Conservation (phyloP, 2,113 vertebrate species). For the Elaphurus davidianus region DNA sequence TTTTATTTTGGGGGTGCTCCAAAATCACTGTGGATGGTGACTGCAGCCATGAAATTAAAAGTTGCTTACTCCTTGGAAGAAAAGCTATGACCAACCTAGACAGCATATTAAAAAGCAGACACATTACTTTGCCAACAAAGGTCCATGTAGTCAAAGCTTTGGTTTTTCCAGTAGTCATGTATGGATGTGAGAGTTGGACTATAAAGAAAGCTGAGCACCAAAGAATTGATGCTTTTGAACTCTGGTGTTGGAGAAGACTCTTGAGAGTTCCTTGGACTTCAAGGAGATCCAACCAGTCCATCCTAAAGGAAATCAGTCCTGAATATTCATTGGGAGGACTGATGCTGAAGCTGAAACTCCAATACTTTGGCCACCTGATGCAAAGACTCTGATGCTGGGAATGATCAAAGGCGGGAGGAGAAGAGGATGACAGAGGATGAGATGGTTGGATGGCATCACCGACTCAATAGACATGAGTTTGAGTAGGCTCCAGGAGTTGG, state of each 20-base stretch:
- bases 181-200: neutral
- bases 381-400: neutral
- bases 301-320: neutral
- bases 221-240: neutral
- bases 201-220: rapidly evolving
- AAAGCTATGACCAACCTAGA: neutral
- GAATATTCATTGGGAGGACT: neutral
- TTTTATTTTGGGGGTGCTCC: neutral
- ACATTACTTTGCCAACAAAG: neutral
- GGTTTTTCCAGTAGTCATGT: neutral
- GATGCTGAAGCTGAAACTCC: neutral
- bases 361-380: neutral
- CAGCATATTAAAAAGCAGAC: neutral
- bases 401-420: neutral
- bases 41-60: neutral
- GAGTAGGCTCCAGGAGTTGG: neutral
- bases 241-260: neutral
- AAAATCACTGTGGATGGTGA: neutral
- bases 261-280: neutral
- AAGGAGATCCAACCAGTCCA: neutral
- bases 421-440: neutral
- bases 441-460: neutral
- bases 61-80: neutral
- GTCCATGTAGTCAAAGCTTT: neutral
- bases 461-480: neutral